Conservation (phyloP, 2,888 invertebrate species). For the Sphaerophoria rueppellii region DNA sequence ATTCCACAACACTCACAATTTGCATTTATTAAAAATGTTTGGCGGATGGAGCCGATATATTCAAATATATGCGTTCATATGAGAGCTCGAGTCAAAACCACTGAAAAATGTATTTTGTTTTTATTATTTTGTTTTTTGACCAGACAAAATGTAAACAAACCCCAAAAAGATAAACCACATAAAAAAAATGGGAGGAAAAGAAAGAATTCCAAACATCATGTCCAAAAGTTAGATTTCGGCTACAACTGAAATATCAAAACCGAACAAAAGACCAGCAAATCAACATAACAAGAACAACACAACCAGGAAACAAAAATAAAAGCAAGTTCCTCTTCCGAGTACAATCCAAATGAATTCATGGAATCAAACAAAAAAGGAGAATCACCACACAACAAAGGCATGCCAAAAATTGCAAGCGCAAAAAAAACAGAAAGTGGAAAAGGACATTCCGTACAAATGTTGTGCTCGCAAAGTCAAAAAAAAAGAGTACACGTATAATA, state of each 20-base stretch:
- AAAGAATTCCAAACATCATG: slow-evolving; percentile 28
- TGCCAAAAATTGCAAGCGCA: slow-evolving; percentile 39
- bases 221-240: slow-evolving; percentile 47
- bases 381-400: slow-evolving; percentile 47
- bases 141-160: slow-evolving; percentile 61
- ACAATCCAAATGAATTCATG: slow-evolving; percentile 66
- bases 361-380: slow-evolving; percentile 20
- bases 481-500: slow-evolving; percentile 41
- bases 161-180: neutral
- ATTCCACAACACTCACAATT: slow-evolving; percentile 5
- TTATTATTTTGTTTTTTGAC: slow-evolving; percentile 9
- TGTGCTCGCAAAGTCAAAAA: slow-evolving; percentile 63
- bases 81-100: neutral
- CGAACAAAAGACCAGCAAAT: slow-evolving; percentile 52
- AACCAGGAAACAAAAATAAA: slow-evolving; percentile 17
- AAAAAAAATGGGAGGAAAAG: slow-evolving; percentile 18
- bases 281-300: slow-evolving; percentile 43
- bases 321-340: slow-evolving; percentile 2
- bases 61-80: slow-evolving; percentile 1
- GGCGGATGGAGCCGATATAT: neutral
- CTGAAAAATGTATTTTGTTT: neutral
- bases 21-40: neutral
- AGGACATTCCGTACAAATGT: slow-evolving; percentile 68
- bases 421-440: slow-evolving; percentile 9
- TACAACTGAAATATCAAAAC: slow-evolving; percentile 71